Evolutionary conservation across 2,888 invertebrate genomes (phyloP).

Genomic region (Pristionchus mayeri): DNA sequence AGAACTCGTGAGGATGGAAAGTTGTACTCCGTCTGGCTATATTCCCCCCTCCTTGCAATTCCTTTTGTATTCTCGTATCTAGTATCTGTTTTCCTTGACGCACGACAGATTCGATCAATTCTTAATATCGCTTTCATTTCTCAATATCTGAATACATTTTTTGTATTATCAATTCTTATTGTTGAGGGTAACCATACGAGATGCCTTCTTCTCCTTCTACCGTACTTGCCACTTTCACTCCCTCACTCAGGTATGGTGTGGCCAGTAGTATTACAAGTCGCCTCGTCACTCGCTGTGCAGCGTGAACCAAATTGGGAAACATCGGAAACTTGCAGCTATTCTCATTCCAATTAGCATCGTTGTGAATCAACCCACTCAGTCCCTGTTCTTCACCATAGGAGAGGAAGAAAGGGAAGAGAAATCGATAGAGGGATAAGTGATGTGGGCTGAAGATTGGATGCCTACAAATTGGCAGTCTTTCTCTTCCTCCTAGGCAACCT

Average conservation of each 20-base stretch:
- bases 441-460: neutral
- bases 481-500: too few species aligned
- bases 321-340: conserved; percentile 5
- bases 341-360: conserved; percentile 12
- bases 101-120: too few species aligned
- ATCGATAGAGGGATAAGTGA: neutral
- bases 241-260: conserved; percentile 33
- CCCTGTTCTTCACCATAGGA: neutral
- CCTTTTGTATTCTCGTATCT: too few species aligned
- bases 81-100: too few species aligned
- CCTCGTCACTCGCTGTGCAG: neutral
- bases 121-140: too few species aligned
- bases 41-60: too few species aligned
- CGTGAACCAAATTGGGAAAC: conserved; percentile 13
- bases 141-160: too few species aligned
- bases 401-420: neutral
- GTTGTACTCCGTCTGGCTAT: too few species aligned
- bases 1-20: too few species aligned
- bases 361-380: neutral
- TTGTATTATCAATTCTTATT: too few species aligned
- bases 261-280: neutral
- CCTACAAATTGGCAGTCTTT: neutral
- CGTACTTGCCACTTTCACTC: neutral
- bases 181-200: conserved; percentile 2
- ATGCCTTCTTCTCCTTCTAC: neutral